Evolutionary conservation across 2,113 vertebrate species (phyloP), one percentile per base, ranked within the genome.

Genomic region (Lampris megalopsis): DNA sequence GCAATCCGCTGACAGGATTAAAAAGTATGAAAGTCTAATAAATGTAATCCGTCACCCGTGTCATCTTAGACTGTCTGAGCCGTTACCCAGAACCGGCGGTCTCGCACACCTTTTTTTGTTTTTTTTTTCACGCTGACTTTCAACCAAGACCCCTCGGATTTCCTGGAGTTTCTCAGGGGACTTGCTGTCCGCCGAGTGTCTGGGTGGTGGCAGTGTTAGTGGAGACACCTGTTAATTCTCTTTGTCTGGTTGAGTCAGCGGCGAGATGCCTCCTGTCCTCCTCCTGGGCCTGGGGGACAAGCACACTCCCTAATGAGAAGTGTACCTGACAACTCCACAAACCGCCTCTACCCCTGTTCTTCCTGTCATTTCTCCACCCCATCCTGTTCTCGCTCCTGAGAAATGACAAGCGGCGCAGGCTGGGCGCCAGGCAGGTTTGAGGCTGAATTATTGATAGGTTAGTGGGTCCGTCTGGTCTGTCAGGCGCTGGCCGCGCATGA

Each of bases 391-490:
- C 50, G 58, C 43, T 53, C 60, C 35, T 0, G 54, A 38, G 49
- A 81, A 73, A 78, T 59, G 73, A 89, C 59, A 24, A 61, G 77
- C 78, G 43, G 58, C 63, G 73, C 72, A 63, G 72, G 73, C 79
- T 41, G 50, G 68, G 75, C 77, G 75, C 63, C 45, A 43, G 69
- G 63, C 61, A 85, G 67, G 83, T 77, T 79, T 68, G 53, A 71
- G 62, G 69, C 41, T 84, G 75, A 82, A 90, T 91, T 89, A 86
- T 82, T 87, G 74, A 88, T 86, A 75, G 83, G 54, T 70, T 67
- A 67, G 67, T 9, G 65, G 68, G 61, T 73, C 68, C 42, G 73
- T 73, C 74, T 76, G 79, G 49, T 76, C 73, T 24, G 67, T 66
- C 38, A 38, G 13, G 37, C 45, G 40, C 6, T 63, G 63, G 87